Conservation (phyloP, 2,888 invertebrate species). For the Polyommatus icarus region DNA sequence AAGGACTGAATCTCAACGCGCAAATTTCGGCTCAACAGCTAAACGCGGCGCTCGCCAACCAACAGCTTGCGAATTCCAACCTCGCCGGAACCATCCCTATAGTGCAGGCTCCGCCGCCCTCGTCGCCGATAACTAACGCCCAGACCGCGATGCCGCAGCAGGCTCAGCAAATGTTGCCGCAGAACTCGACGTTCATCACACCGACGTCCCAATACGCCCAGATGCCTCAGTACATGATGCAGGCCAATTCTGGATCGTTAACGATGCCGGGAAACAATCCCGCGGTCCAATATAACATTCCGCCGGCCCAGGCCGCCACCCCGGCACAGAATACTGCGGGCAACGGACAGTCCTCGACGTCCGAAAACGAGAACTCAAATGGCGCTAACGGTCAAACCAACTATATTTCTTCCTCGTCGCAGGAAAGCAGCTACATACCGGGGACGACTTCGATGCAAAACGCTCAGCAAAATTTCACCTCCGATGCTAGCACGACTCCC, state of each 20-base stretch:
- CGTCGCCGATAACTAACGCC: conserved; percentile 56
- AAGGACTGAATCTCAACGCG: conserved; percentile 65
- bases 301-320: conserved; percentile 53
- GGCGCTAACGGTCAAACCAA: conserved; percentile 61
- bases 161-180: conserved; percentile 63
- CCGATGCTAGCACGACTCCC: conserved; percentile 57
- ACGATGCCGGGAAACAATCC: conserved; percentile 58
- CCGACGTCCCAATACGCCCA: conserved; percentile 66
- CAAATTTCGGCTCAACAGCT: conserved; percentile 71
- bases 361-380: conserved; percentile 58
- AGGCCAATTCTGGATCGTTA: conserved; percentile 56
- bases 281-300: conserved; percentile 63
- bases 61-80: conserved; percentile 61
- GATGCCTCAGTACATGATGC: conserved; percentile 70
- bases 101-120: conserved; percentile 63
- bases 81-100: conserved; percentile 65
- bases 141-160: conserved; percentile 59
- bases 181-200: conserved; percentile 60
- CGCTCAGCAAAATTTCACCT: conserved; percentile 55
- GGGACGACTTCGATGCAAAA: conserved; percentile 52
- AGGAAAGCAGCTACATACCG: conserved; percentile 61
- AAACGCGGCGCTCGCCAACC: conserved; percentile 68
- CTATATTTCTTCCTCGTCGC: conserved; percentile 71
- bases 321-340: conserved; percentile 53
- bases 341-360: conserved; percentile 55